Base-by-base conservation (phyloP, 2,888 invertebrate genomes). In the Polyploca ridens region DNA sequence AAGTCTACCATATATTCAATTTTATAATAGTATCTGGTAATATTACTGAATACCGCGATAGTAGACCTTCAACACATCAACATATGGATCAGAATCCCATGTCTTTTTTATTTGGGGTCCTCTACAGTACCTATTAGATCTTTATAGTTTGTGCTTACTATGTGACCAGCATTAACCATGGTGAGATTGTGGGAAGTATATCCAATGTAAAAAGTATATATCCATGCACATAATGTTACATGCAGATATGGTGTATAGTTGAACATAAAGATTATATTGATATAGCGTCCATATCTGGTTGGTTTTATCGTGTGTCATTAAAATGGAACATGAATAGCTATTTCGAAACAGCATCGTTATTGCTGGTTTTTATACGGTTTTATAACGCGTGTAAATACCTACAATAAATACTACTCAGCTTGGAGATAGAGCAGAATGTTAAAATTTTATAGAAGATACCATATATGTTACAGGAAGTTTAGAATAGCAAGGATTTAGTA, bases 221-320 rank as follows among this genome's bases (percentile, higher is more conserved):
- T 64, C 64, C 63, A 63, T 64, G 63, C 49, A 49, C 46, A 62
- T 38, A 64, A 63, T 63, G 58, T 33, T 33, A 33, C 7, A n/a
- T 33, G 27, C 35, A 69, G 69, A 69, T 69, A 69, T 67, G 69
- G 72, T 60, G 68, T 67, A 67, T 69, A 72, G 72, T 72, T 66
- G 73, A 78, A 79, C 77, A 82, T 83, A 83, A 83, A 85, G 79
- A 84, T 82, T 85, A 84, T 78, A 83, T 83, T 81, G 84, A 86
- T 85, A 85, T 80, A 79, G 73, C 81, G 78, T 78, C 74, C 83
- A 85, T 90, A 90, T 90, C 89, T 87, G 76, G 70, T 61, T 67
- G 65, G 78, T 83, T 86, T 90, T 90, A 90, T 90, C 88, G 88
- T 80, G 63, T 80, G 84, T 86, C 87, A 90, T 90, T 90, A 89